Base-by-base conservation (phyloP, 1,140 invertebrate genomes). In the Trachymyrmex cornetzi region DNA sequence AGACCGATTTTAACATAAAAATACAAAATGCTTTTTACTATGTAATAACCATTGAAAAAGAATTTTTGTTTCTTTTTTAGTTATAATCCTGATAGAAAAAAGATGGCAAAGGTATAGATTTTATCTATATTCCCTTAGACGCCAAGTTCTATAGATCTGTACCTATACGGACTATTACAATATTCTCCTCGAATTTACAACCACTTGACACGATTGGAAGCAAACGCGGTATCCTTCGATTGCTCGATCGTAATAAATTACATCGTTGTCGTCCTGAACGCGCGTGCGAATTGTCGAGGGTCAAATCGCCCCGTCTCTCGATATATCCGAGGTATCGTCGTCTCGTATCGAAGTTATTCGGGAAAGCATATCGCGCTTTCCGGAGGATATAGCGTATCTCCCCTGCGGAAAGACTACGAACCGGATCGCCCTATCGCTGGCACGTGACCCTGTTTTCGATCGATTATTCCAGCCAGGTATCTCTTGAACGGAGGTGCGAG, bases 391-490 rank as follows among this genome's bases (percentile, higher is more conserved):
- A 63, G 69, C 67, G 55, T 84, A 84, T 84, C 80, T 84, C 69
- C 80, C 55, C 12, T 79, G 44, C 85, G 75, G 82, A 86, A 88
- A 71, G 82, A 88, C 84, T 79, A 67, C 74, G 69, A 88, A 88
- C 84, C 57, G 38, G 66, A 86, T 88, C 77, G 66, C 64, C 64
- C 81, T 77, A 87, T 87, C 71, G 57, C 77, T 77, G 86, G 72
- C 72, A 87, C 86, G 63, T 87, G 72, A 88, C 87, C 82, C 81
- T 59, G 63, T 79, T 74, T 44, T 53, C 82, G 34, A 88, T 88
- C 84, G 84, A 88, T 88, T 88, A 88, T 88, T 88, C 82, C 57
- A 9, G 27, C 87, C 74, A 79, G 82, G 72, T 79, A 88, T 86
- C 66, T 77, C 55, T 50, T 57, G 34, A 71, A 75, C 48, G 19